phyloP scores from a whole-genome alignment of 2,888 invertebrate genomes.

The Sarcophaga caerulescens region DNA sequence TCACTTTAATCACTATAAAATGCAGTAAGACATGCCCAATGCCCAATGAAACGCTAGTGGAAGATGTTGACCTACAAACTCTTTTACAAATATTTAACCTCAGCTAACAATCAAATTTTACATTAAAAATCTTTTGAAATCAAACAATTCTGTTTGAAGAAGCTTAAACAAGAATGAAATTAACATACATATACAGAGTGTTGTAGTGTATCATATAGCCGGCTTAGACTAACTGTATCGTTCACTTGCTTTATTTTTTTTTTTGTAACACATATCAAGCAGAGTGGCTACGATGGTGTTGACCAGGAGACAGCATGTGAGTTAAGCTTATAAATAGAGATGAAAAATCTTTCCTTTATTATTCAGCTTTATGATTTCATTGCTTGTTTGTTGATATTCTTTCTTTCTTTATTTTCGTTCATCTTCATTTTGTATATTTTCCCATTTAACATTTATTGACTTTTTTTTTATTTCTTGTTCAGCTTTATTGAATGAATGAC shows the following conservation, averaged over 20 bases:
- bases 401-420: conserved; percentile 21
- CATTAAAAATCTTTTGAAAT: too few relatives aligned
- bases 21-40: too few relatives aligned
- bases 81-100: too few relatives aligned
- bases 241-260: too few relatives aligned
- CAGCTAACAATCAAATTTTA: too few relatives aligned
- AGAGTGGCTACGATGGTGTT: background rate
- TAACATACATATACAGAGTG: too few relatives aligned
- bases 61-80: too few relatives aligned
- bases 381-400: conserved; percentile 52
- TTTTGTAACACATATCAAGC: background rate
- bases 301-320: background rate
- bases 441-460: conserved; percentile 58
- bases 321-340: conserved; percentile 59
- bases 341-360: conserved; percentile 61
- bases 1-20: too few relatives aligned
- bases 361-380: conserved; percentile 59
- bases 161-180: background rate
- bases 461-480: conserved; percentile 7
- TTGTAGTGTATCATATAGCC: too few relatives aligned
- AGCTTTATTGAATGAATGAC: conserved; percentile 64
- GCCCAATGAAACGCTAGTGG: too few relatives aligned
- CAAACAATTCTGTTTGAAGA: too few relatives aligned
- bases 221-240: too few relatives aligned
- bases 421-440: conserved; percentile 36